A percentile compares a stretch with the other conserved stretches of the same genome.
Conservation (phyloP, 2,888 invertebrate genomes). For the Caenorhabditis sp. region DNA sequence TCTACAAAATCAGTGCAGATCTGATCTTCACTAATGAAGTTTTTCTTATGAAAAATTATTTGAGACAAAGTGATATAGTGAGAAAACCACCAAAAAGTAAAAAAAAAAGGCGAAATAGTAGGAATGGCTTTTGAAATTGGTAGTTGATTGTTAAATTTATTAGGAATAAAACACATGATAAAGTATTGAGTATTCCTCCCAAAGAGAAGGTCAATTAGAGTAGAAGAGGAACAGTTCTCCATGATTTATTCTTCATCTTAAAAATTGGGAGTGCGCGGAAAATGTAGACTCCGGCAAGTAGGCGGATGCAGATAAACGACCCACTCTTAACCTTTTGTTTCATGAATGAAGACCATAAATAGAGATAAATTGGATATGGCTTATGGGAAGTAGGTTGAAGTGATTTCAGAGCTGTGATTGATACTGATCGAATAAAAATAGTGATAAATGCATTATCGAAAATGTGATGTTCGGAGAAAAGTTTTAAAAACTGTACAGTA, state of each 20-base stretch:
- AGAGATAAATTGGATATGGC: background rate
- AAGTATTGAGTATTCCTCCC: too few relatives aligned
- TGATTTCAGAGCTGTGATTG: background rate
- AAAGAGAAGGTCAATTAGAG: too few relatives aligned
- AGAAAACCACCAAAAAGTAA: too few relatives aligned
- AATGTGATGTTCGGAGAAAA: background rate
- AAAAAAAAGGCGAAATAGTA: background rate
- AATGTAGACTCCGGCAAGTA: background rate
- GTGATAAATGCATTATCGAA: background rate
- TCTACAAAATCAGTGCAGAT: conserved; percentile 47
- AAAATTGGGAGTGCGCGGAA: background rate
- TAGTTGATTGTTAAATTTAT: too few relatives aligned
- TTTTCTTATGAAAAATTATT: conserved; percentile 43
- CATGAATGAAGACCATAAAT: conserved; percentile 8
- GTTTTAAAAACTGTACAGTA: background rate
- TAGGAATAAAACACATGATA: too few relatives aligned
- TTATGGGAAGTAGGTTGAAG: conserved; percentile 6
- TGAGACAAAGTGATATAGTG: too few relatives aligned
- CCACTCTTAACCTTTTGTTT: conserved; percentile 5
- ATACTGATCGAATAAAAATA: too few relatives aligned
- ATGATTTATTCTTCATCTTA: too few relatives aligned
- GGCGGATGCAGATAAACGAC: background rate
- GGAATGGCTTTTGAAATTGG: too few relatives aligned
- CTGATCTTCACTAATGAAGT: conserved; percentile 20
- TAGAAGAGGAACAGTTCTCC: background rate